phyloP scores from a whole-genome alignment of 2,888 invertebrate species.

The Diaperis boleti region DNA sequence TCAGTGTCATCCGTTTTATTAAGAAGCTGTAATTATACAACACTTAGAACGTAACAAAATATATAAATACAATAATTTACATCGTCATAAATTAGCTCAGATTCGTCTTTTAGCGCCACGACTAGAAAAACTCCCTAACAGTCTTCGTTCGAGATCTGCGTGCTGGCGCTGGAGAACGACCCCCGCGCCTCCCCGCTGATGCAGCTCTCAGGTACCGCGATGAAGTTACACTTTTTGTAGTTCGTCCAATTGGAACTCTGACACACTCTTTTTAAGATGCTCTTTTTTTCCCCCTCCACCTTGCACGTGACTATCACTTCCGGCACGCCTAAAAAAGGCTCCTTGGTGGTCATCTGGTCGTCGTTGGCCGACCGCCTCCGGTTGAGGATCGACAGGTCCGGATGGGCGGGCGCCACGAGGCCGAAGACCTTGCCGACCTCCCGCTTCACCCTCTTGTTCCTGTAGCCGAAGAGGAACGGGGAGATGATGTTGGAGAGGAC shows the following conservation, averaged over 20 bases:
- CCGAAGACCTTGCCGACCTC: slow-evolving; percentile 69
- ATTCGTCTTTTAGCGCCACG: not conserved
- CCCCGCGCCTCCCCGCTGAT: slow-evolving; percentile 62
- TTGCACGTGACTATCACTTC: slow-evolving; percentile 62
- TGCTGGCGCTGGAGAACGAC: slow-evolving; percentile 65
- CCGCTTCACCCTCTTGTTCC: slow-evolving; percentile 76
- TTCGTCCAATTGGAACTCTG: slow-evolving; percentile 59
- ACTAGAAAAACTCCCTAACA: slow-evolving; percentile 43
- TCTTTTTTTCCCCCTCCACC: slow-evolving; percentile 59
- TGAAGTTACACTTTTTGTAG: slow-evolving; percentile 63
- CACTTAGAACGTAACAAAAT: slow-evolving; percentile 9
- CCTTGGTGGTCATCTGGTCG: slow-evolving; percentile 25
- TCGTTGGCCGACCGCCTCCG: slow-evolving; percentile 20
- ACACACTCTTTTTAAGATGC: slow-evolving; percentile 63
- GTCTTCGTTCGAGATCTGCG: slow-evolving; percentile 64
- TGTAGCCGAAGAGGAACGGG: slow-evolving; percentile 82
- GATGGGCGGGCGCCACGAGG: slow-evolving; percentile 12
- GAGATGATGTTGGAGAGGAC: slow-evolving; percentile 76
- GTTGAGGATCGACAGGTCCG: slow-evolving; percentile 11
- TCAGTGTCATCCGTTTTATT: not conserved
- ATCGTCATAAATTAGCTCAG: slow-evolving; percentile 20
- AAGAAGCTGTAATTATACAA: slow-evolving; percentile 7
- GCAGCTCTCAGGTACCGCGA: slow-evolving; percentile 63
- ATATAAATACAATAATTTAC: slow-evolving; percentile 32
- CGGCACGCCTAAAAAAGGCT: slow-evolving; percentile 54